These are phyloP conservation scores for Fragum fragum DNA, from an alignment of 2,888 invertebrate genomes.

Conservation along the genomic window DNA sequence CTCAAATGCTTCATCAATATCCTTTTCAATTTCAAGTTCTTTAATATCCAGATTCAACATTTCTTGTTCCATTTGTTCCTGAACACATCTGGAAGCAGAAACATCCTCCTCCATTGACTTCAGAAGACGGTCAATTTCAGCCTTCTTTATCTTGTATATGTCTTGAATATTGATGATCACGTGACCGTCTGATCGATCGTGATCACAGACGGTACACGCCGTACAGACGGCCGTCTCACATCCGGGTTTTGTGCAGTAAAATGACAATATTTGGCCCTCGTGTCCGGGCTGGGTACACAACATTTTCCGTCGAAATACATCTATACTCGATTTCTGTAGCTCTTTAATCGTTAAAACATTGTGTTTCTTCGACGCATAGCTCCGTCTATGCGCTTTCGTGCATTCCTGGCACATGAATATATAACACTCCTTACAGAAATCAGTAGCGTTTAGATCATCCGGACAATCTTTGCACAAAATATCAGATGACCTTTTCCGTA, in stretches of 20 bases:
- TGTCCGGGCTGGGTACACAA: constrained; percentile 68
- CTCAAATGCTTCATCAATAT: constrained; percentile 68
- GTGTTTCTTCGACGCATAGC: constrained; percentile 69
- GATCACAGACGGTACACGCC: constrained; percentile 71
- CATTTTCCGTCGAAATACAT: constrained; percentile 67
- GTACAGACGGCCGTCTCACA: constrained; percentile 71
- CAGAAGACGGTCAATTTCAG: constrained; percentile 62
- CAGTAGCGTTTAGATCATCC: constrained; percentile 67
- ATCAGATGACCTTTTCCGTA: constrained; percentile 67
- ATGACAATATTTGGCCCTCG: constrained; percentile 68
- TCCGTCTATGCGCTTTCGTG: constrained; percentile 67
- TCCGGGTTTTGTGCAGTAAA: constrained; percentile 69
- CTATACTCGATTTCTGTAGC: constrained; percentile 66
- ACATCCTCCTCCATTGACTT: constrained; percentile 61
- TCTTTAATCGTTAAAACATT: constrained; percentile 63
- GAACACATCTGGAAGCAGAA: constrained; percentile 61
- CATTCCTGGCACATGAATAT: constrained; percentile 73
- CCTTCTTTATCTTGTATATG: constrained; percentile 62
- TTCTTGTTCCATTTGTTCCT: constrained; percentile 71
- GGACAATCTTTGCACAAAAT: constrained; percentile 74
- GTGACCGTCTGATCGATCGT: constrained; percentile 69
- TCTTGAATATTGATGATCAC: constrained; percentile 68
- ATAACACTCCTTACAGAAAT: constrained; percentile 73
- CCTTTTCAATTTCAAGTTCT: constrained; percentile 72
- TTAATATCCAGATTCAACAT: constrained; percentile 69